A percentile compares a stretch with the other conserved stretches of the same genome.
These are phyloP conservation scores for Macroglossus sobrinus DNA, from an alignment of 2,113 vertebrate species.

Conservation along the genomic window DNA sequence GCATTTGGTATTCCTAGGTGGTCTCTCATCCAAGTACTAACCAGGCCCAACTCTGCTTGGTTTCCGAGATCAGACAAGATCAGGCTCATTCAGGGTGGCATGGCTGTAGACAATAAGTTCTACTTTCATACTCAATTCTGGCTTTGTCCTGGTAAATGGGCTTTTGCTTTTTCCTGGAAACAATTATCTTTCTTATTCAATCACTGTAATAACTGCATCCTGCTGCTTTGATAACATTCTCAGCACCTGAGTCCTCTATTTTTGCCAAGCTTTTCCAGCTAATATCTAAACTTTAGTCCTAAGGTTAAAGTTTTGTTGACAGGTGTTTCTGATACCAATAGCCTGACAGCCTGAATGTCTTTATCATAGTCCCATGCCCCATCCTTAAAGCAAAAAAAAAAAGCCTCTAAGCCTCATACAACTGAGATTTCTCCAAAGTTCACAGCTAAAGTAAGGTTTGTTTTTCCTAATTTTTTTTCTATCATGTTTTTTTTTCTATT, in stretches of 20 bases:
- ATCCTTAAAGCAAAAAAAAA: neutral
- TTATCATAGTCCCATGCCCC: neutral
- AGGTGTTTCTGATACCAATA: neutral
- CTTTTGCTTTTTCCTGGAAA: neutral
- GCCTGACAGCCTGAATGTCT: neutral
- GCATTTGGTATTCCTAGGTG: no score
- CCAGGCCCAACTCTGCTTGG: no score
- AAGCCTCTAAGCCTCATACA: neutral
- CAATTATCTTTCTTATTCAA: slow-evolving; percentile 29
- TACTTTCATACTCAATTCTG: neutral
- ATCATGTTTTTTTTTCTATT: neutral
- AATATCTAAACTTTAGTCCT: slow-evolving; percentile 25
- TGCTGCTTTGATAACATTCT: neutral
- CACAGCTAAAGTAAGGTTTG: neutral
- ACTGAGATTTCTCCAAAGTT: neutral
- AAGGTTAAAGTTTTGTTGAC: slow-evolving; percentile 8
- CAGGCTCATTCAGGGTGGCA: no score
- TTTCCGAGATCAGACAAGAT: no score
- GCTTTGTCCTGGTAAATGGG: neutral
- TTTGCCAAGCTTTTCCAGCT: slow-evolving; percentile 1
- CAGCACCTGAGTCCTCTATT: neutral
- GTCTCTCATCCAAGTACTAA: no score
- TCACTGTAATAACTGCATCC: neutral
- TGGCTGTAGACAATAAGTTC: neutral
- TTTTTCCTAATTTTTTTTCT: neutral